Conservation (phyloP, 1,140 invertebrate genomes). For the Scaptodrosophila lebanonensis region DNA sequence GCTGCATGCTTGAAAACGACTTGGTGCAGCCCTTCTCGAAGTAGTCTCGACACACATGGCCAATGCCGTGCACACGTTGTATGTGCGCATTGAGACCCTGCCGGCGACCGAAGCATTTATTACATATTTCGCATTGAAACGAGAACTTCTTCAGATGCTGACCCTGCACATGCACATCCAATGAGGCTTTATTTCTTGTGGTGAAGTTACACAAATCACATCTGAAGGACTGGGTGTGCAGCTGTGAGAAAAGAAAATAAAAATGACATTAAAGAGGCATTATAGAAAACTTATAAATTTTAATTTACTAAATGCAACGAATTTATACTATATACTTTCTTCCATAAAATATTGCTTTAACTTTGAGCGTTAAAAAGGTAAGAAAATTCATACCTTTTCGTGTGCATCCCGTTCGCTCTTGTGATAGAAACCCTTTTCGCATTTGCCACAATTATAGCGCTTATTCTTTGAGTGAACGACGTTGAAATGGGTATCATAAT, state of each 20-base stretch:
- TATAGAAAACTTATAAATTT: too few relatives aligned
- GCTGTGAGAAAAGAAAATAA: slow-evolving; percentile 13
- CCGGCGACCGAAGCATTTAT: slow-evolving; percentile 54
- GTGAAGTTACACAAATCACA: slow-evolving; percentile 57
- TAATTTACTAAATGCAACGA: too few relatives aligned
- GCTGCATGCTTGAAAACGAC: slow-evolving; percentile 20
- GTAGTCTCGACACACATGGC: slow-evolving; percentile 31
- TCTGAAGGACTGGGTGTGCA: slow-evolving; percentile 38
- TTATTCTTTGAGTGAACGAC: slow-evolving; percentile 62
- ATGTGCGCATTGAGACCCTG: slow-evolving; percentile 54
- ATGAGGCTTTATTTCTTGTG: slow-evolving; percentile 58
- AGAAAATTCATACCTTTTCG: slow-evolving; percentile 33
- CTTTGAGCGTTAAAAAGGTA: too few relatives aligned
- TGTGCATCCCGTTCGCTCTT: slow-evolving; percentile 64
- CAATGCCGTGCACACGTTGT: slow-evolving; percentile 44
- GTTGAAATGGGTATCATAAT: slow-evolving; percentile 56
- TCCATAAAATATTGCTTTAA: too few relatives aligned
- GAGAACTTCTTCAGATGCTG: slow-evolving; percentile 52
- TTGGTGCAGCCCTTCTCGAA: slow-evolving; percentile 40
- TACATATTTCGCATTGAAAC: slow-evolving; percentile 52
- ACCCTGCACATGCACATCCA: slow-evolving; percentile 55
- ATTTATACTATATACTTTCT: too few relatives aligned
- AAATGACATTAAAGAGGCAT: neutral
- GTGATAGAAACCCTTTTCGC: slow-evolving; percentile 68
- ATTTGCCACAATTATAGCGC: slow-evolving; percentile 56